Conservation (phyloP, 1,140 invertebrate genomes). For the Calephelis nemesis region DNA sequence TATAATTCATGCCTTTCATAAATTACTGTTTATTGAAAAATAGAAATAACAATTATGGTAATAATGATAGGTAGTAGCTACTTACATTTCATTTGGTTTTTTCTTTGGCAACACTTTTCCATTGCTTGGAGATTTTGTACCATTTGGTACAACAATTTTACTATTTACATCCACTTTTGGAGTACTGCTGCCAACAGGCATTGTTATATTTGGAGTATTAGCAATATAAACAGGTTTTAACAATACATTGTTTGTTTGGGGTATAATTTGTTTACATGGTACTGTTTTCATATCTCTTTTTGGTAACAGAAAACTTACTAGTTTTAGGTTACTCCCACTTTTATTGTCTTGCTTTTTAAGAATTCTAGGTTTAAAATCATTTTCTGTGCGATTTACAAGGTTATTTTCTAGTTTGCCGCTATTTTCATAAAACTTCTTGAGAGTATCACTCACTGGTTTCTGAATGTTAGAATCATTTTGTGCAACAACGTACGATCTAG, state of each 20-base stretch:
- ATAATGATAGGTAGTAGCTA: conserved; percentile 4
- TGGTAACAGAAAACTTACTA: conserved; percentile 63
- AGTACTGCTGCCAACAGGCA: conserved; percentile 26
- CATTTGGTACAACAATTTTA: conserved; percentile 57
- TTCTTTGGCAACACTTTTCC: conserved; percentile 62
- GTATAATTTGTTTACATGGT: conserved; percentile 41
- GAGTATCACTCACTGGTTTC: conserved; percentile 57
- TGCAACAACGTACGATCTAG: conserved; percentile 52
- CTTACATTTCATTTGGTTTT: conserved; percentile 66
- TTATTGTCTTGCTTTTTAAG: conserved; percentile 50
- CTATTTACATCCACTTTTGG: conserved; percentile 56
- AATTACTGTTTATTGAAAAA: no score
- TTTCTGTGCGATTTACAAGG: conserved; percentile 39
- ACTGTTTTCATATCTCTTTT: conserved; percentile 44
- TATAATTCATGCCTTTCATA: no score
- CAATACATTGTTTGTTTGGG: conserved; percentile 47
- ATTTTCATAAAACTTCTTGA: conserved; percentile 72
- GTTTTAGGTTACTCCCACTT: conserved; percentile 62
- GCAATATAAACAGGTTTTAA: conserved; percentile 49
- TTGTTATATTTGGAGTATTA: conserved; percentile 32
- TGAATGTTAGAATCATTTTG: conserved; percentile 40
- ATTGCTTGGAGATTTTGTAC: conserved; percentile 34
- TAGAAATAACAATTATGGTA: not conserved
- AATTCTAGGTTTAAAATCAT: conserved; percentile 41
- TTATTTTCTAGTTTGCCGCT: conserved; percentile 68